phyloP scores from a whole-genome alignment of 2,113 vertebrate species.

The Jacana jacana region DNA sequence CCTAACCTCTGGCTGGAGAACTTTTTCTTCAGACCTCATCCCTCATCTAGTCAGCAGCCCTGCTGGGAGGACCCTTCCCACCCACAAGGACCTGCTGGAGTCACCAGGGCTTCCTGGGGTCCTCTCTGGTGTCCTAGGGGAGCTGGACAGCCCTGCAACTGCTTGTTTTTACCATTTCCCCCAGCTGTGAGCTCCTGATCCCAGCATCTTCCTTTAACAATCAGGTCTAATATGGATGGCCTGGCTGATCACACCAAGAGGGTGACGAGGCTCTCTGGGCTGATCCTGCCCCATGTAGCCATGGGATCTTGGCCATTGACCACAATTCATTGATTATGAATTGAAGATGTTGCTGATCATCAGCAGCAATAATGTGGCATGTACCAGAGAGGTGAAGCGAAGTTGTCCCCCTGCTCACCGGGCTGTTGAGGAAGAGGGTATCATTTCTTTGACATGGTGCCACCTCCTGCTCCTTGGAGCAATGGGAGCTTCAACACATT shows the following conservation, averaged over 20 bases:
- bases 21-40: neutral
- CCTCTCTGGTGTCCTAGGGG: neutral
- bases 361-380: neutral
- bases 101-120: neutral
- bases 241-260: neutral
- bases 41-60: neutral
- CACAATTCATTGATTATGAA: neutral
- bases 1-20: neutral
- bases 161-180: rapidly evolving
- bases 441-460: rapidly evolving
- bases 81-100: neutral
- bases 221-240: neutral
- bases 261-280: neutral
- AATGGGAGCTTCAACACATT: neutral
- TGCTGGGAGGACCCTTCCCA: neutral
- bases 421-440: neutral
- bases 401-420: neutral
- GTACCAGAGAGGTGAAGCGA: neutral
- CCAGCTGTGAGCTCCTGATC: neutral
- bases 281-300: neutral
- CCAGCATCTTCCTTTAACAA: rapidly evolving
- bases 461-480: neutral
- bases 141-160: neutral
- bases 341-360: neutral
- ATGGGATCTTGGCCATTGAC: too few relatives aligned